Evolutionary conservation across 2,888 invertebrate species (phyloP).

Genomic region (Harpalus rufipes): DNA sequence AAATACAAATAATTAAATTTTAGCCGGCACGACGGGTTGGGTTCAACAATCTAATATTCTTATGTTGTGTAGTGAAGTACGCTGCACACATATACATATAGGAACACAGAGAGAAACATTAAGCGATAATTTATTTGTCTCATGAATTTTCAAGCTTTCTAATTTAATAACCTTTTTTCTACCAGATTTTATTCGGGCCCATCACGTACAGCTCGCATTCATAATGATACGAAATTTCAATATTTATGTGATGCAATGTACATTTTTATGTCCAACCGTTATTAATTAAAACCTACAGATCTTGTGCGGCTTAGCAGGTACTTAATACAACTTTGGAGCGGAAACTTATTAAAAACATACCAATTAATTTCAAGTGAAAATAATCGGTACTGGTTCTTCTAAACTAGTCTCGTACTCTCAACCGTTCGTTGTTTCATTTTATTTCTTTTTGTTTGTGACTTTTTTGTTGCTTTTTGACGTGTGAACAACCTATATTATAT

Average conservation of each 20-base stretch:
- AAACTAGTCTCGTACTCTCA: slow-evolving; percentile 36
- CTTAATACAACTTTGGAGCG: slow-evolving; percentile 53
- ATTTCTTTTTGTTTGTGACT: slow-evolving; percentile 17
- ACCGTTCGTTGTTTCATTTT: slow-evolving; percentile 30
- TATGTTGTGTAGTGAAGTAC: background rate
- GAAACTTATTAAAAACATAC: slow-evolving; percentile 62
- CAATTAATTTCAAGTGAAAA: slow-evolving; percentile 63
- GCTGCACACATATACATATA: slow-evolving; percentile 6
- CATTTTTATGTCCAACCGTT: slow-evolving; percentile 61
- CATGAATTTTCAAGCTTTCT: slow-evolving; percentile 58
- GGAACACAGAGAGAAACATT: slow-evolving; percentile 49
- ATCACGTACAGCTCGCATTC: slow-evolving; percentile 53
- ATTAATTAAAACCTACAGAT: slow-evolving; percentile 56
- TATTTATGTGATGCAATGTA: slow-evolving; percentile 63
- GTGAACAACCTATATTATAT: slow-evolving; percentile 48
- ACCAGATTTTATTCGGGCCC: slow-evolving; percentile 47
- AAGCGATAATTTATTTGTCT: slow-evolving; percentile 55
- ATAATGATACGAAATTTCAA: slow-evolving; percentile 62
- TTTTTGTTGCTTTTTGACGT: slow-evolving; percentile 44
- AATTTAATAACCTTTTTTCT: slow-evolving; percentile 60
- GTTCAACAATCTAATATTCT: slow-evolving; percentile 49
- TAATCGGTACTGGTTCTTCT: slow-evolving; percentile 59
- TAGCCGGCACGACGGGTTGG: slow-evolving; percentile 21
- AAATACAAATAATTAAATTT: slow-evolving; percentile 50
- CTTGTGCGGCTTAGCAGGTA: slow-evolving; percentile 41